Percentiles rank a stretch among this genome's conserved stretches.
Conservation (phyloP, 1,140 invertebrate species). For the Holcopasites calliopsidis region DNA sequence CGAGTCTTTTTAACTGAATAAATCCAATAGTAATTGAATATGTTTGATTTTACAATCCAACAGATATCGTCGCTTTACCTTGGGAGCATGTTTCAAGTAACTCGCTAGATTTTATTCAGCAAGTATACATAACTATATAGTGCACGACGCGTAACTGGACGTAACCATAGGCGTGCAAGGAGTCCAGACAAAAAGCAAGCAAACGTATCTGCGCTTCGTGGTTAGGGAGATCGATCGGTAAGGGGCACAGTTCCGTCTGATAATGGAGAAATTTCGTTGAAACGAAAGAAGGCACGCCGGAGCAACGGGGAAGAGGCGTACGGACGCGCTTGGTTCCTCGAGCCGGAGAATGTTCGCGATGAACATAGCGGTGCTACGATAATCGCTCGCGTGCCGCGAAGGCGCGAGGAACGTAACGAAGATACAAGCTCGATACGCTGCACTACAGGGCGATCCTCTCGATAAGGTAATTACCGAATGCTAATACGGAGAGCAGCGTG, state of each 20-base stretch:
- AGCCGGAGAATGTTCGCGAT: slow-evolving; percentile 46
- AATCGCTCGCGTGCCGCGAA: slow-evolving; percentile 68
- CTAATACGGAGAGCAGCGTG: slow-evolving; percentile 64
- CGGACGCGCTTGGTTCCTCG: slow-evolving; percentile 11
- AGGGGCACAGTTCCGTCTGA: not conserved
- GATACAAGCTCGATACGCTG: slow-evolving; percentile 75
- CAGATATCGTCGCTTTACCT: not conserved
- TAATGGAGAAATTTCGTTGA: slow-evolving; percentile 6
- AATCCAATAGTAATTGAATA: too few species aligned
- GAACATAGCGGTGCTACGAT: slow-evolving; percentile 47
- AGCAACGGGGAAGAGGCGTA: not conserved
- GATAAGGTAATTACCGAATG: slow-evolving; percentile 77
- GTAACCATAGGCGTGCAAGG: not conserved
- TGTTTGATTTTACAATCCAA: too few species aligned
- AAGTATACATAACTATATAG: too few species aligned
- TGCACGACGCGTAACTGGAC: not conserved
- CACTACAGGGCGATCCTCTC: slow-evolving; percentile 69
- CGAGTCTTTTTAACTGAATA: too few species aligned
- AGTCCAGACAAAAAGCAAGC: not conserved
- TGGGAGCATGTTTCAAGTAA: not conserved
- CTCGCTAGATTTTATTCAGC: not conserved
- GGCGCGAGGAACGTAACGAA: slow-evolving; percentile 71
- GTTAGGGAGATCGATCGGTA: slow-evolving; percentile 5
- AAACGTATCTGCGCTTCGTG: too few species aligned
- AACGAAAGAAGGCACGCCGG: not conserved